Conservation (phyloP, 2,113 vertebrate species). For the Platycercus adscitus region DNA sequence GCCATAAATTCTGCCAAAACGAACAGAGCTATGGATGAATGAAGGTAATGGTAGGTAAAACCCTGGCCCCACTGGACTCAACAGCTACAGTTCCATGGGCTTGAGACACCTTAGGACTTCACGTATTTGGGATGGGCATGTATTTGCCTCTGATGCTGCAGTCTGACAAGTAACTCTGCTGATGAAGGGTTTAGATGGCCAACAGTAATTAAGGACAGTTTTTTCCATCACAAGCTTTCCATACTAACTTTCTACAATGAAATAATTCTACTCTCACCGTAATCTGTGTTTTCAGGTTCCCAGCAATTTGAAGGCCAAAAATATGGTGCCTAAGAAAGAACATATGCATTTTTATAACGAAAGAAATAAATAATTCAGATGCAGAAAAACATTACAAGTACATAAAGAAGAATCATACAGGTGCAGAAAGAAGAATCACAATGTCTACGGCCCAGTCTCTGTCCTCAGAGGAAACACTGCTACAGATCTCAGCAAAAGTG, state of each 20-base stretch:
- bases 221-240: background rate
- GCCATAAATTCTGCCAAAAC: background rate
- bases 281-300: conserved; percentile 98
- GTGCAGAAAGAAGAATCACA: background rate
- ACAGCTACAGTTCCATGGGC: background rate
- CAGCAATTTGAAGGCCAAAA: conserved; percentile 98
- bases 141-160: background rate
- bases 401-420: background rate
- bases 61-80: background rate
- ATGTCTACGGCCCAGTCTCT: background rate
- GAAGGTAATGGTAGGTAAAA: background rate
- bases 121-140: background rate
- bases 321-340: conserved; percentile 88
- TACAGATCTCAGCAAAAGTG: background rate
- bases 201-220: background rate
- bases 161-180: background rate
- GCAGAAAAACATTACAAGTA: background rate
- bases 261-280: conserved; percentile 81
- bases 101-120: background rate
- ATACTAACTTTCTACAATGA: background rate
- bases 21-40: background rate
- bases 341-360: background rate
- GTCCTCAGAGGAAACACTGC: background rate
- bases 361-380: background rate
- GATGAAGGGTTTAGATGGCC: background rate